Conservation (phyloP, 2,888 invertebrate genomes). For the Thymelicus lineola region DNA sequence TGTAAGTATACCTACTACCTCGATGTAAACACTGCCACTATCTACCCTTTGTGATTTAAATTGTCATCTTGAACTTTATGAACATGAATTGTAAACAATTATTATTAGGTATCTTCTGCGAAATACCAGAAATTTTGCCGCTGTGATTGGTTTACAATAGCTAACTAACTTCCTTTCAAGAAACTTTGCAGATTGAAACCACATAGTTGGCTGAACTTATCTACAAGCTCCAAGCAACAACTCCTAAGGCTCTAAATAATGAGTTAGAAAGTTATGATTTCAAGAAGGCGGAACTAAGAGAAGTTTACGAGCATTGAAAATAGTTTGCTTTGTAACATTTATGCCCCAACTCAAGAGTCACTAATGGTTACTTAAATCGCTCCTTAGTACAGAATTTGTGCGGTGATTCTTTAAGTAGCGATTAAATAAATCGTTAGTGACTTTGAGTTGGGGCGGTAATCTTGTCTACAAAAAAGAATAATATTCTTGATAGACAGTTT, state of each 20-base stretch:
- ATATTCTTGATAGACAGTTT: no score
- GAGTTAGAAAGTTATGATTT: conserved; percentile 5
- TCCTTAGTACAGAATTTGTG: no score
- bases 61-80: no score
- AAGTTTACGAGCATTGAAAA: conserved; percentile 1
- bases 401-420: no score
- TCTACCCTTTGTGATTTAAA: no score
- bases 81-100: no score
- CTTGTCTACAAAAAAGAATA: not conserved
- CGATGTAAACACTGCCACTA: no score
- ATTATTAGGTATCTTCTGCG: not conserved
- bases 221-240: conserved; percentile 1
- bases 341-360: no score
- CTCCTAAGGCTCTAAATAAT: conserved; percentile 11
- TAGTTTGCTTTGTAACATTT: not conserved
- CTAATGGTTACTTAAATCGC: no score
- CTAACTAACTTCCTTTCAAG: conserved; percentile 12
- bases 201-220: conserved; percentile 16
- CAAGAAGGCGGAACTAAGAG: conserved; percentile 5
- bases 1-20: no score
- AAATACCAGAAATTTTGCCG: not conserved
- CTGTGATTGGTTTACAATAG: conserved; percentile 7
- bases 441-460: no score
- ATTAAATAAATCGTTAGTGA: no score
- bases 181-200: conserved; percentile 12